Base-by-base conservation (phyloP, 2,113 vertebrate species). In the Brienomyrus longianalis region DNA sequence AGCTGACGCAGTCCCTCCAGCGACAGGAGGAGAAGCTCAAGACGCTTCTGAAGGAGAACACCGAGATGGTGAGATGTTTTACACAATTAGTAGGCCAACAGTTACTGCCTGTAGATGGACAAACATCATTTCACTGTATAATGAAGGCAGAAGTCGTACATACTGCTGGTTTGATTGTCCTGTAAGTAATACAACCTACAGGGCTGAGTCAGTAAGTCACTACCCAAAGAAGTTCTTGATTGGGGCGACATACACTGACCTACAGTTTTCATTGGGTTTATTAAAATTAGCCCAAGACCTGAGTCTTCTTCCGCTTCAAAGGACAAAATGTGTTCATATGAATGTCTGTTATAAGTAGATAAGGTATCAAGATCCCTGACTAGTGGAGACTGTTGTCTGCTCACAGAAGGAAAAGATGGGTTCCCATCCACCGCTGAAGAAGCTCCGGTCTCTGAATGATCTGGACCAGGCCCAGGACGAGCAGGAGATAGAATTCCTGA, bases 391-490 rank as follows among this genome's bases (percentile, higher is more conserved):
- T 89, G 2, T 90, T 93, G 91, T 93, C 15, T 86, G 89, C 92
- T n/a, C 90, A 50, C 92, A 99, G 98, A 98, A 97, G 95, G 98
- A 99, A 92, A 97, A 98, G 95, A 98, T 99, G 52, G 96, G 96
- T 91, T 97, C 97, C 21, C 98, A 99, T 90, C 96, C 97, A 89
- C 98, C 98, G 10, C 90, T 99, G 92, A 99, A 99, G 94, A 99
- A 99, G 91, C 96, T 97, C 86, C 98, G 97, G 95, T 99, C 98
- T 92, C 95, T 99, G 85, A 99, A 99, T 93, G 98, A 99, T 92
- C 95, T 99, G 91, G 98, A 99, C 93, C 98, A 99, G 94, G 98
- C 97, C 51, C 98, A 97, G 0, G 98, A 99, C 92, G 98, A 99
- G 88, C 98, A 99, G 94, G 98, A 99, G 94, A 97, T 98, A 6